phyloP scores from a whole-genome alignment of 2,113 vertebrate species.

The Bettongia penicillata region DNA sequence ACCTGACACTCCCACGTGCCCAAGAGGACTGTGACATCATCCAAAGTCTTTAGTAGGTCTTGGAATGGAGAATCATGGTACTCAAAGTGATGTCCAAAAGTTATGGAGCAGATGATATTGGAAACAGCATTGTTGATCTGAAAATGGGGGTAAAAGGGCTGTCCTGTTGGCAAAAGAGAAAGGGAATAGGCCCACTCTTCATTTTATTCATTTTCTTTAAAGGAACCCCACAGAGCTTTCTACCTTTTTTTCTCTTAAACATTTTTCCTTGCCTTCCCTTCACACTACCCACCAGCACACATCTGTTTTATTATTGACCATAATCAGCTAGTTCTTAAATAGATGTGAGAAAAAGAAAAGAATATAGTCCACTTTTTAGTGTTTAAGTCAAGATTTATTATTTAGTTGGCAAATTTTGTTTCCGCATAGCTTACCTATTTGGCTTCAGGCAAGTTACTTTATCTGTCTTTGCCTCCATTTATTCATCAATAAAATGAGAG shows the following conservation, averaged over 20 bases:
- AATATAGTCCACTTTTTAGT: too few species aligned
- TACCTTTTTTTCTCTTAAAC: not conserved
- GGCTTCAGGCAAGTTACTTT: too few species aligned
- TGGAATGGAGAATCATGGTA: not conserved
- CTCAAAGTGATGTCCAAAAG: not conserved
- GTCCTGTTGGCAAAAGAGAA: not conserved
- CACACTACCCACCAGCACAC: not conserved
- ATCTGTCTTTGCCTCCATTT: too few species aligned
- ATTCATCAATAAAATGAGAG: too few species aligned
- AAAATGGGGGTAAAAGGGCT: not conserved
- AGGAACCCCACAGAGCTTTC: not conserved
- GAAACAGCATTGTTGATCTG: not conserved
- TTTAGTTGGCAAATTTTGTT: too few species aligned
- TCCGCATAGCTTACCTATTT: too few species aligned
- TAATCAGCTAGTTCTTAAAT: too few species aligned
- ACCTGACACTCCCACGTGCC: not conserved
- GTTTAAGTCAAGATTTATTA: too few species aligned
- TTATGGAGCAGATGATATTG: too few species aligned
- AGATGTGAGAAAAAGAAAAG: too few species aligned
- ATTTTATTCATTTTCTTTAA: not conserved
- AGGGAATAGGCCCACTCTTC: not conserved
- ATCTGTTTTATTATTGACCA: not conserved
- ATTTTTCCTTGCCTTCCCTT: not conserved
- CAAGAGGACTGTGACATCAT: not conserved
- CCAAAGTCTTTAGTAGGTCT: not conserved